Evolutionary conservation across 2,888 invertebrate genomes (phyloP).

Genomic region (Cheilosia soror): DNA sequence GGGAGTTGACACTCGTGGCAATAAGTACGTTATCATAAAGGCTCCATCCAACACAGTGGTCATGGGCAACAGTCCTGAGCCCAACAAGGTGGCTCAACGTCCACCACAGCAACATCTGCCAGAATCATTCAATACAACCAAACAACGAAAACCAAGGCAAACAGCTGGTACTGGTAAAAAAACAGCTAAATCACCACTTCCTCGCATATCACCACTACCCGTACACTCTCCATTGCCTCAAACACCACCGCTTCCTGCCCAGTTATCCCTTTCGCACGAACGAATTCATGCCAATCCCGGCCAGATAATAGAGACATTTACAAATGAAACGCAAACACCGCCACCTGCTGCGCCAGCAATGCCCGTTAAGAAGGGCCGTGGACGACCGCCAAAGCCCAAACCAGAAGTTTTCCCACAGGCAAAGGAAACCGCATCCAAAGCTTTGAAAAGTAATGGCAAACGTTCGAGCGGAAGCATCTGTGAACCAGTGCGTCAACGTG

Average conservation of each 20-base stretch:
- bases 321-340: conserved; percentile 16
- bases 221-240: conserved; percentile 1
- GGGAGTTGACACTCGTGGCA: conserved; percentile 80
- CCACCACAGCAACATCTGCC: conserved; percentile 40
- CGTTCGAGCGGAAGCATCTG: conserved; percentile 56
- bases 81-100: conserved; percentile 4
- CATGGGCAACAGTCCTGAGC: conserved; percentile 59
- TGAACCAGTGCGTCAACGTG: conserved; percentile 17
- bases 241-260: neutral
- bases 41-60: conserved; percentile 70
- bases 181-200: neutral
- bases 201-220: neutral
- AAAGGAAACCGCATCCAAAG: conserved; percentile 26
- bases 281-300: conserved; percentile 4
- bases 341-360: conserved; percentile 3
- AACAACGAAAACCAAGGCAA: conserved; percentile 54
- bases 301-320: conserved; percentile 2
- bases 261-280: conserved; percentile 14
- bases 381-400: conserved; percentile 44
- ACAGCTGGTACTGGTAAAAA: conserved; percentile 16
- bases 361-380: conserved; percentile 42
- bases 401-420: neutral
- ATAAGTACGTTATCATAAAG: conserved; percentile 81
- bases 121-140: neutral
- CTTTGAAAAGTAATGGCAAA: conserved; percentile 33